Conservation (phyloP, 2,797 vertebrate species). For the Amazonetta brasiliensis region DNA sequence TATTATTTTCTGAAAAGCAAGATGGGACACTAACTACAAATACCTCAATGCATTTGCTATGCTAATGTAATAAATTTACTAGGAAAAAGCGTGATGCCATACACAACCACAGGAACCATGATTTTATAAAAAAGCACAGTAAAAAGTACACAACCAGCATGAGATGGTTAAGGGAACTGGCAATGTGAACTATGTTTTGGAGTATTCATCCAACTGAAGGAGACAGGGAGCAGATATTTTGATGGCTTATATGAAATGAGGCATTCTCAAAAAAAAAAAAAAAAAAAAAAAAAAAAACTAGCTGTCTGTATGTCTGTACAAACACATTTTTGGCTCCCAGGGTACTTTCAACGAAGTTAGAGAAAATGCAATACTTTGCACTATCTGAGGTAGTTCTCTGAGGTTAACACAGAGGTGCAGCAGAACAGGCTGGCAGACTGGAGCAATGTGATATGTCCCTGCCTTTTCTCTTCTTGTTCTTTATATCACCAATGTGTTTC, state of each 20-base stretch:
- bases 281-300: background rate
- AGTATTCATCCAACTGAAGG: background rate
- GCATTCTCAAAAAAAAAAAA: background rate
- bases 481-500: background rate
- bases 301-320: background rate
- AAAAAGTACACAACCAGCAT: background rate
- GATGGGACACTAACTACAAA: background rate
- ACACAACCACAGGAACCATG: background rate
- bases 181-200: background rate
- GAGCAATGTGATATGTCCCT: background rate
- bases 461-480: background rate
- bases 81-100: background rate
- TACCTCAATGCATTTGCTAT: background rate
- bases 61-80: background rate
- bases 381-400: background rate
- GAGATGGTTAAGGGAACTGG: background rate
- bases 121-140: background rate
- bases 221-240: background rate
- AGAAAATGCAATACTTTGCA: background rate
- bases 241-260: background rate
- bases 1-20: conserved; percentile 38
- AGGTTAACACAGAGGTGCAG: background rate
- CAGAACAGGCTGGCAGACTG: background rate
- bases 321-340: background rate
- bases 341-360: background rate